These are phyloP conservation scores for Ramphastos sulfuratus DNA, from an alignment of 2,113 vertebrate species.

Conservation along the genomic window DNA sequence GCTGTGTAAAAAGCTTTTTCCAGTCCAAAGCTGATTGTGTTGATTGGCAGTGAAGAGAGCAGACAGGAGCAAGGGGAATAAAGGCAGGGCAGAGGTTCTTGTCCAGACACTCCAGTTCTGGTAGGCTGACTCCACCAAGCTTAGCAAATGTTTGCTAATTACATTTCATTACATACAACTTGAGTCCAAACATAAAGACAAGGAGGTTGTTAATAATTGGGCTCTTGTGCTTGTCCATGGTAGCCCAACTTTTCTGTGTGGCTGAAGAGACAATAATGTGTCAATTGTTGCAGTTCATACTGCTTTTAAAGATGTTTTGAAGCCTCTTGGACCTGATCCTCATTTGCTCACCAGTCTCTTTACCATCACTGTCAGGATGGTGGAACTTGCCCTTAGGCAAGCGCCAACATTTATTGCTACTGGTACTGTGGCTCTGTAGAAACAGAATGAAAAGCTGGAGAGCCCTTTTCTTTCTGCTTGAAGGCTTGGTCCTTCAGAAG, in stretches of 20 bases:
- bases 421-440: not conserved
- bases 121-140: not conserved
- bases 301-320: not conserved
- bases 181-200: not conserved
- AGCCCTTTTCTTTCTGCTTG: rapidly evolving
- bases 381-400: not conserved
- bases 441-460: not conserved
- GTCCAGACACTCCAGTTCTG: not conserved
- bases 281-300: not conserved
- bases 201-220: not conserved
- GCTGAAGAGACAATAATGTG: not conserved
- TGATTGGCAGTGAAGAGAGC: not conserved
- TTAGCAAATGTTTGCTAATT: not conserved
- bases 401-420: not conserved
- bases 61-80: not conserved
- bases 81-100: not conserved
- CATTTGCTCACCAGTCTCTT: not conserved
- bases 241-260: not conserved
- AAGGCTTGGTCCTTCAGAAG: not conserved
- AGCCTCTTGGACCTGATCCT: not conserved
- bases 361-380: too few species aligned
- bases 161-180: not conserved
- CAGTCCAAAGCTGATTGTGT: not conserved
- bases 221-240: not conserved
- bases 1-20: not conserved